A percentile compares a stretch with the other conserved stretches of the same genome.
phyloP scores from a whole-genome alignment of 1,140 invertebrate genomes.

The Gonioctena quinquepunctata region DNA sequence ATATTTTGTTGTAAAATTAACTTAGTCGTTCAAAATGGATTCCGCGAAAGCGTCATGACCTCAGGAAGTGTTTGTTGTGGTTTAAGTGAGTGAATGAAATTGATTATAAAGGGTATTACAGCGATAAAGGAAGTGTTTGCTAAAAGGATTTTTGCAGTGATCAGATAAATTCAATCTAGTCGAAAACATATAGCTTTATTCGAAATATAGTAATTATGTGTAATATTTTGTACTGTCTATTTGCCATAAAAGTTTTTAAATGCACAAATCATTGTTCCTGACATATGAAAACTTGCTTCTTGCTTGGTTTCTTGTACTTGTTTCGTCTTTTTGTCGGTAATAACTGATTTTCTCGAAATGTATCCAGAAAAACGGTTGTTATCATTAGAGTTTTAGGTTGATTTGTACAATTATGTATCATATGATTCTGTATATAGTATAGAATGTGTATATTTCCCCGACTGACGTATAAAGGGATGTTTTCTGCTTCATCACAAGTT shows the following conservation, averaged over 20 bases:
- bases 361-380: background rate
- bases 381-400: slow-evolving; percentile 8
- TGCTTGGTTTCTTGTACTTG: background rate
- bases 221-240: slow-evolving; percentile 1
- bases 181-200: slow-evolving; percentile 32
- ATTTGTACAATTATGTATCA: slow-evolving; percentile 32
- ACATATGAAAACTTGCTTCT: slow-evolving; percentile 3
- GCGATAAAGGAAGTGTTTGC: background rate
- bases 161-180: slow-evolving; percentile 30
- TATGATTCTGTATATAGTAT: slow-evolving; percentile 33
- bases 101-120: slow-evolving; percentile 15
- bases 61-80: too few relatives aligned
- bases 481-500: background rate
- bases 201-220: background rate
- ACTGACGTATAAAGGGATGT: slow-evolving; percentile 27
- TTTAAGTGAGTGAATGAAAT: too few relatives aligned
- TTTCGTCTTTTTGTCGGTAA: background rate
- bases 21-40: too few relatives aligned
- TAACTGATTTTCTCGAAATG: background rate
- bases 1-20: too few relatives aligned
- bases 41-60: too few relatives aligned
- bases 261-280: slow-evolving; percentile 24
- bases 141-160: slow-evolving; percentile 38
- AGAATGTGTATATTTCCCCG: slow-evolving; percentile 36
- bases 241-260: background rate